Percentiles rank a stretch among this genome's conserved stretches.
These are phyloP conservation scores for Agapornis roseicollis DNA, from an alignment of 2,113 vertebrate genomes.

Conservation along the genomic window DNA sequence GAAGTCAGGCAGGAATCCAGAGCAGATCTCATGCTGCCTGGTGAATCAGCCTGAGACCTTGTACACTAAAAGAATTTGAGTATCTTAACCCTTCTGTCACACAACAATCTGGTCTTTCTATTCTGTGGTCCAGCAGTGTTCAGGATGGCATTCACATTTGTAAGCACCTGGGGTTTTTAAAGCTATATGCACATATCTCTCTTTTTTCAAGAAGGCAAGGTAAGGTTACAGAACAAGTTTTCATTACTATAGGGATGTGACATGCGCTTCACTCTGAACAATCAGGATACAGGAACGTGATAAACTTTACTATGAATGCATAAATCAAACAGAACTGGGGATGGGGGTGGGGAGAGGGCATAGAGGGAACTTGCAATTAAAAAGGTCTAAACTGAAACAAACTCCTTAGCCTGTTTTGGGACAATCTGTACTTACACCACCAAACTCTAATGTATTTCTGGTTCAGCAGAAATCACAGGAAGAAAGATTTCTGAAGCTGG, in stretches of 20 bases:
- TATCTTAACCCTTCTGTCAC: background rate
- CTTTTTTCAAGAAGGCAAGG: rapidly evolving
- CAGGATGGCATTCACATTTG: background rate
- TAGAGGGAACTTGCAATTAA: background rate
- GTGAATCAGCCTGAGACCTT: background rate
- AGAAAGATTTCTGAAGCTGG: background rate
- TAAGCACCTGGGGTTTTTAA: background rate
- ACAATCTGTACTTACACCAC: background rate
- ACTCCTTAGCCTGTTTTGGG: background rate
- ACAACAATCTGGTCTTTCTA: rapidly evolving
- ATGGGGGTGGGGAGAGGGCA: no score
- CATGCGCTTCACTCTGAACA: background rate
- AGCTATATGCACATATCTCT: rapidly evolving
- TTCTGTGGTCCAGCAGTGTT: background rate
- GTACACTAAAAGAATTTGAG: background rate
- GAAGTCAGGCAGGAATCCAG: background rate
- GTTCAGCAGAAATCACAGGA: background rate
- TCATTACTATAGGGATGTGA: background rate
- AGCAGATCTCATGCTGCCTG: rapidly evolving
- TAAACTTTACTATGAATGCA: background rate
- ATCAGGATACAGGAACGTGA: rapidly evolving
- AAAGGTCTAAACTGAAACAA: background rate
- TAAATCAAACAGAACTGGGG: background rate
- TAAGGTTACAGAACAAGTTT: background rate
- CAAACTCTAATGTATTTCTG: background rate